These are phyloP conservation scores for Zygaena filipendulae DNA, from an alignment of 2,888 invertebrate species.

Conservation along the genomic window DNA sequence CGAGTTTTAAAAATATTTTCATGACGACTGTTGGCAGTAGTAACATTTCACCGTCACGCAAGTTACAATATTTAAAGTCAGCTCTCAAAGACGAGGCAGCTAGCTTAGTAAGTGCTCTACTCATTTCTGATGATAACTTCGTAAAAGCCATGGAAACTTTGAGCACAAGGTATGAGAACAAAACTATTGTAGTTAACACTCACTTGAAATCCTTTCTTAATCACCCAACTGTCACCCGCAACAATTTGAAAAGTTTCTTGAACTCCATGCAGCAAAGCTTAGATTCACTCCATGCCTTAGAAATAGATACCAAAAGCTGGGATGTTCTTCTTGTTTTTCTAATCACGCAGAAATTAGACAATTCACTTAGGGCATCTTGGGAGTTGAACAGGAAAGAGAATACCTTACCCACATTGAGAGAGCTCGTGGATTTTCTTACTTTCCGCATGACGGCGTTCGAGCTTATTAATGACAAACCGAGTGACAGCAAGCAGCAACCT, in stretches of 20 bases:
- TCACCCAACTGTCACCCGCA: not conserved
- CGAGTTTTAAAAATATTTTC: not conserved
- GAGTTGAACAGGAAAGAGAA: slow-evolving; percentile 8
- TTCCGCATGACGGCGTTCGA: not conserved
- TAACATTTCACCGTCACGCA: not conserved
- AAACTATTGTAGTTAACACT: slow-evolving; percentile 4
- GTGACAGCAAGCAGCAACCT: too few species aligned
- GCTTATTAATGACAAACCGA: not conserved
- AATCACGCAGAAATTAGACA: slow-evolving; percentile 9
- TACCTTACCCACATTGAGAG: not conserved
- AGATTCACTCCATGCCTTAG: slow-evolving; percentile 4
- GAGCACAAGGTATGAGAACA: slow-evolving; percentile 2
- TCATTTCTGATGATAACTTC: not conserved
- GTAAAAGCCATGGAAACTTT: not conserved
- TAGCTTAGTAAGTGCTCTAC: not conserved
- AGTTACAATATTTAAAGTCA: not conserved
- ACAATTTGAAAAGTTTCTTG: slow-evolving; percentile 1
- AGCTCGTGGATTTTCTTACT: not conserved
- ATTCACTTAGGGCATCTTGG: slow-evolving; percentile 9
- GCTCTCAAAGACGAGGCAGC: not conserved
- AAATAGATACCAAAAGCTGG: slow-evolving; percentile 2
- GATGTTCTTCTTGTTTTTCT: slow-evolving; percentile 6
- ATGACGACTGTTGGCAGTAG: not conserved
- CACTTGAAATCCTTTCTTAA: slow-evolving; percentile 1
- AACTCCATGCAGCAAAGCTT: slow-evolving; percentile 6